Percentiles rank a stretch among this genome's conserved stretches.
Evolutionary conservation across 1,140 invertebrate species (phyloP).

Genomic region (Pomacea maculata): DNA sequence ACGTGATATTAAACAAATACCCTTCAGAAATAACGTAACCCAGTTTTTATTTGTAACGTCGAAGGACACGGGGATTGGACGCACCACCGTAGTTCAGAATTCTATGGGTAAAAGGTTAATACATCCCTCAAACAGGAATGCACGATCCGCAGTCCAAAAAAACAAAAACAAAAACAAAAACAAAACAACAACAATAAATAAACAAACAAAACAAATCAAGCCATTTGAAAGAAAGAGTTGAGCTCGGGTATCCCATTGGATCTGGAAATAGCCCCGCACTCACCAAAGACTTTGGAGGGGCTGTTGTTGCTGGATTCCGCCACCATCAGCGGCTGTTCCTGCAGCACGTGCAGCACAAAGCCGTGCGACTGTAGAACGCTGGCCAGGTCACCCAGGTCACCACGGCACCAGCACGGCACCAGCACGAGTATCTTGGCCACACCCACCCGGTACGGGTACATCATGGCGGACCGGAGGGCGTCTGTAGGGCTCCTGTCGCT

Average conservation of each 20-base stretch:
- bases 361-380: slow-evolving; percentile 79
- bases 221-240: no score
- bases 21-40: no score
- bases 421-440: slow-evolving; percentile 86
- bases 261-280: background rate
- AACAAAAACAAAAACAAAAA: no score
- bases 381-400: slow-evolving; percentile 82
- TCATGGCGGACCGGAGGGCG: slow-evolving; percentile 79
- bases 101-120: no score
- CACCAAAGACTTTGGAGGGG: background rate
- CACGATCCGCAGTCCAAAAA: no score
- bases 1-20: background rate
- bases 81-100: no score
- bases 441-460: slow-evolving; percentile 82
- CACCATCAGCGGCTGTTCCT: slow-evolving; percentile 65
- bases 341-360: slow-evolving; percentile 83
- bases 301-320: slow-evolving; percentile 11
- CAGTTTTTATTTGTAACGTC: no score
- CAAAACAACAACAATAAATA: background rate
- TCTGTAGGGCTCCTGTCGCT: slow-evolving; percentile 67
- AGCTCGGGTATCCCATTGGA: no score
- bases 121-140: no score
- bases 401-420: slow-evolving; percentile 73
- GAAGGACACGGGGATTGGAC: no score
- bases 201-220: background rate